A percentile compares a stretch with the other conserved stretches of the same genome.
These are phyloP conservation scores for Heterocephalus glaber DNA, from an alignment of 2,113 vertebrate genomes.

Conservation along the genomic window DNA sequence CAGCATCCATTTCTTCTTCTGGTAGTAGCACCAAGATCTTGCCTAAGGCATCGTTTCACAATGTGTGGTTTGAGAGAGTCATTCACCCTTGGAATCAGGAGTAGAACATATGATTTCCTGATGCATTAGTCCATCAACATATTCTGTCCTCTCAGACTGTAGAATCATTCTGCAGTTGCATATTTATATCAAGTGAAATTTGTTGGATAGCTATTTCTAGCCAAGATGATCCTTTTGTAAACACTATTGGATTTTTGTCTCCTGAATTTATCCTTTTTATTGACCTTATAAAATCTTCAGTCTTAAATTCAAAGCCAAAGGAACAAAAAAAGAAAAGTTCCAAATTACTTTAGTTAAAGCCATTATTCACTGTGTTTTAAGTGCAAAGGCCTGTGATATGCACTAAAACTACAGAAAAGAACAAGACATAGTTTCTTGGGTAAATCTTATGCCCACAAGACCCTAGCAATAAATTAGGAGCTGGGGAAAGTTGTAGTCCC, in stretches of 20 bases:
- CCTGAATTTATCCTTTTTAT: slow-evolving; percentile 43
- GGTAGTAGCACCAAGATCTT: not conserved
- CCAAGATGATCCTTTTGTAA: not conserved
- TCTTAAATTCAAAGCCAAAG: slow-evolving; percentile 55
- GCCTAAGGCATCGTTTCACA: not conserved
- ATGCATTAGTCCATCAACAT: not conserved
- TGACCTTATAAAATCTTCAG: slow-evolving; percentile 21
- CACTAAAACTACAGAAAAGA: not conserved
- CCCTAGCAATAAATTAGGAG: not conserved
- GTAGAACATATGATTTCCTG: not conserved
- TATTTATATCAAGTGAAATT: not conserved
- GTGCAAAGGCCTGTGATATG: not conserved
- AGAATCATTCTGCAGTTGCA: not conserved
- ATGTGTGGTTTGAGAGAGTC: not conserved
- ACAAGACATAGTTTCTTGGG: not conserved
- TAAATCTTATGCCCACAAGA: not conserved
- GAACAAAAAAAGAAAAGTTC: not conserved
- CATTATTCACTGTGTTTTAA: not conserved
- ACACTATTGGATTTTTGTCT: slow-evolving; percentile 12
- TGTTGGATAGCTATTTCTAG: not conserved
- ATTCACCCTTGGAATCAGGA: not conserved
- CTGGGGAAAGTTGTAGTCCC: not conserved
- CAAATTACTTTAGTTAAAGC: slow-evolving; percentile 9
- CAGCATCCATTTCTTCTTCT: not conserved
- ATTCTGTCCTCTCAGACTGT: not conserved